These are phyloP conservation scores for Myotis davidii DNA, from an alignment of 2,113 vertebrate genomes.

Conservation along the genomic window DNA sequence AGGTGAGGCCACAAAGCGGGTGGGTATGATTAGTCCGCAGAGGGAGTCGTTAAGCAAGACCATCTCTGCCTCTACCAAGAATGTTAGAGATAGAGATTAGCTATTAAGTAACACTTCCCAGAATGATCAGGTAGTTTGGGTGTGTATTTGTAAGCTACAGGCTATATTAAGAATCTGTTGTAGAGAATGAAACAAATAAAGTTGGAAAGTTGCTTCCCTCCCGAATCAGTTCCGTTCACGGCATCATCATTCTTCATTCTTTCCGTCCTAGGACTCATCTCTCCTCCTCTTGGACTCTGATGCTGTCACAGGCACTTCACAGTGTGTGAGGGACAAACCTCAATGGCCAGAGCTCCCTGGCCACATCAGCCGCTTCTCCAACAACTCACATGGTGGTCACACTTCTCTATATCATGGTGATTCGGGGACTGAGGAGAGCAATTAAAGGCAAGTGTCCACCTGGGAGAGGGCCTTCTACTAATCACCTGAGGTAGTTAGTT, in stretches of 20 bases:
- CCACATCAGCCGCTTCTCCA: neutral
- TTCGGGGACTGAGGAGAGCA: neutral
- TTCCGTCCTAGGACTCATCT: neutral
- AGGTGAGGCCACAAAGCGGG: neutral
- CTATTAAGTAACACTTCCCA: neutral
- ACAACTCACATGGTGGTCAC: neutral
- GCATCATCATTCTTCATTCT: neutral
- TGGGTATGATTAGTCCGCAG: neutral
- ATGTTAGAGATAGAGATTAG: neutral
- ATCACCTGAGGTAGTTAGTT: neutral
- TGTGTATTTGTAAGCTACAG: neutral
- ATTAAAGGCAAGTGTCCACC: neutral
- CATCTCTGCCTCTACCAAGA: neutral
- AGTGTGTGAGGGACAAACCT: neutral
- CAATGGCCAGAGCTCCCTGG: neutral
- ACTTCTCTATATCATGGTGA: neutral
- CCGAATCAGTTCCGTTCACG: neutral
- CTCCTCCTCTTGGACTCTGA: neutral
- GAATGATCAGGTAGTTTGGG: neutral
- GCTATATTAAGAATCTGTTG: neutral
- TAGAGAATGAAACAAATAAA: neutral
- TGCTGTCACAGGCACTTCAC: neutral
- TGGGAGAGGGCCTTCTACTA: neutral
- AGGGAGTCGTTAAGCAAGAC: neutral
- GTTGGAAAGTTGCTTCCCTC: neutral